phyloP scores from a whole-genome alignment of 1,140 invertebrate genomes.

The Orussus abietinus region DNA sequence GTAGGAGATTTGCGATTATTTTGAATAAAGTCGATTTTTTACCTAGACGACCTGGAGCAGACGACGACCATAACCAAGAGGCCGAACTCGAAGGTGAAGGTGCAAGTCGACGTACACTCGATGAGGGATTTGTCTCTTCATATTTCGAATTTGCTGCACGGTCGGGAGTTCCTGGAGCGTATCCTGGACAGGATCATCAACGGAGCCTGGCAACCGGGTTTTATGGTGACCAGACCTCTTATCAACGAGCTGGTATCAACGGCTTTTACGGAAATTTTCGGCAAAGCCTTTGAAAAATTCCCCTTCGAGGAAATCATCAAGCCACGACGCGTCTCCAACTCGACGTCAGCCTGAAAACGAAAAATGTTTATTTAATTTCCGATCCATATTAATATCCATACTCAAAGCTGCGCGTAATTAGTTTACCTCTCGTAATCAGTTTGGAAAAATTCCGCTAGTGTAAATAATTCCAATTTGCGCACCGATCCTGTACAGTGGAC shows the following conservation, averaged over 20 bases:
- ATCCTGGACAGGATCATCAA: slow-evolving; percentile 68
- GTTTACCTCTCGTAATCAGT: too few species aligned
- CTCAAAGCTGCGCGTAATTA: too few species aligned
- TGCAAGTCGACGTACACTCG: slow-evolving; percentile 66
- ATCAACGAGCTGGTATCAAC: slow-evolving; percentile 78
- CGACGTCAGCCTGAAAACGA: too few species aligned
- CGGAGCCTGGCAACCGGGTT: slow-evolving; percentile 71
- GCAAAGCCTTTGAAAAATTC: slow-evolving; percentile 66
- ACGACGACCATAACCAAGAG: slow-evolving; percentile 67
- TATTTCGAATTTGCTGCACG: slow-evolving; percentile 66
- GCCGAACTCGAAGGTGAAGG: slow-evolving; percentile 57
- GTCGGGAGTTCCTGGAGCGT: slow-evolving; percentile 61
- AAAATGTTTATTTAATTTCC: too few species aligned
- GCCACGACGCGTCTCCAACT: slow-evolving; percentile 23
- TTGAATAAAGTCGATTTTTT: slow-evolving; percentile 7
- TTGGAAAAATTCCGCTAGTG: too few species aligned
- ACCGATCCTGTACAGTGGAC: too few species aligned
- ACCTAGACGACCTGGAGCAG: slow-evolving; percentile 54
- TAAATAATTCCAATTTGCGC: too few species aligned
- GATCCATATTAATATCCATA: too few species aligned
- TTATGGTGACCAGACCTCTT: slow-evolving; percentile 65
- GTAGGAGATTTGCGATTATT: too few species aligned
- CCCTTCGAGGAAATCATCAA: slow-evolving; percentile 62
- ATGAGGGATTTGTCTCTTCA: slow-evolving; percentile 74
- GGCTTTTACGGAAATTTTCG: slow-evolving; percentile 78